Base-by-base conservation (phyloP, 2,888 invertebrate species). In the Tortrix viridana region DNA sequence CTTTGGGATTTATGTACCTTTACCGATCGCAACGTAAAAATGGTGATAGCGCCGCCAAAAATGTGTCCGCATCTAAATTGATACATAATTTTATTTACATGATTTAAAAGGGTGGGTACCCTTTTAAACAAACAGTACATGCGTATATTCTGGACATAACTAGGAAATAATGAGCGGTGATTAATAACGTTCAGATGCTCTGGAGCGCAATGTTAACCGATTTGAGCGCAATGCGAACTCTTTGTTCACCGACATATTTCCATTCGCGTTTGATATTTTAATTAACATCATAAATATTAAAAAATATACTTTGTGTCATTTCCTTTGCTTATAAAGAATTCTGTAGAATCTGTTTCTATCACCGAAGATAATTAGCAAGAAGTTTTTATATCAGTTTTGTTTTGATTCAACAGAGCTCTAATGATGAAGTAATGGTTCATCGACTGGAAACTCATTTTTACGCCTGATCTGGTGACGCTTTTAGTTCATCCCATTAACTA, bases 141-240 rank as follows among this genome's bases (percentile, higher is more conserved):
- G 26, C 47, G 56, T 47, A 37, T 20, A 47, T 38, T 71, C 66
- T 70, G 53, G 59, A 43, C 19, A 65, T 65, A 60, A 63, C 67
- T 64, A 69, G 69, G 70, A 70, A 67, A 59, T 68, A 70, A 69
- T 71, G 67, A 69, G 61, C 61, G 49, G 64, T 72, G 73, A 75
- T 74, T 71, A 68, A 76, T 73, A 65, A 69, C 47, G 47, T 73
- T 38, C 57, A 57, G 38, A 48, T 41, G 68, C 63, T 64, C 66
- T 70, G 66, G 64, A 67, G 65, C 68, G 47, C 62, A 69, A 67
- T 49, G 65, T 60, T 55, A 69, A 60, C 67, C 64, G 67, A 71
- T 68, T 65, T 53, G 65, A 65, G 47, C 56, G 47, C 19, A 52
- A 32, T 50, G 26, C 55, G 55, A 49, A 53, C 49, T 52, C 48